phyloP scores from a whole-genome alignment of 2,113 vertebrate genomes.

The Podarcis muralis region DNA sequence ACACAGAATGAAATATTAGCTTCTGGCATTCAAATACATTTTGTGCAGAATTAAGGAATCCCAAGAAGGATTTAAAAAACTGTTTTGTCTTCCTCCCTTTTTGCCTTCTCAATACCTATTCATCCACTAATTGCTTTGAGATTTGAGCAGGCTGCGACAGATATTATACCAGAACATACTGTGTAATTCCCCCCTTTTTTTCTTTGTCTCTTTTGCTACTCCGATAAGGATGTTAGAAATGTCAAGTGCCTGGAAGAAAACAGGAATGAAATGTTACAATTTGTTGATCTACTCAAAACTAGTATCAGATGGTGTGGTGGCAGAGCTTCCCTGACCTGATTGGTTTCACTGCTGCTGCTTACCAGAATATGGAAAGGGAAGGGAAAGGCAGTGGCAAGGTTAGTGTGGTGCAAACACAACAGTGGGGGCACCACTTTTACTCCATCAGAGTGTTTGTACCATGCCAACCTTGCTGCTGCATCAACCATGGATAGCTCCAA shows the following conservation, averaged over 20 bases:
- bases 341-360: too few species aligned
- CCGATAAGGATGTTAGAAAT: neutral
- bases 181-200: neutral
- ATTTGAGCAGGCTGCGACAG: constrained; percentile 1
- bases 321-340: too few species aligned
- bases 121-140: constrained; percentile 30
- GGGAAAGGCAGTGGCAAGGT: too few species aligned
- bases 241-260: constrained; percentile 7
- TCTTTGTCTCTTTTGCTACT: neutral
- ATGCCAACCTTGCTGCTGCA: too few species aligned
- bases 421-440: too few species aligned
- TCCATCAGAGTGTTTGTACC: too few species aligned
- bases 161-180: constrained; percentile 2
- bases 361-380: too few species aligned
- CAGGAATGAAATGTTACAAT: constrained; percentile 12
- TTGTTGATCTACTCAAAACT: neutral
- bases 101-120: neutral
- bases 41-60: neutral
- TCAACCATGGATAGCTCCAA: too few species aligned
- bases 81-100: neutral
- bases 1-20: constrained; percentile 22
- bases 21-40: neutral
- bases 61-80: neutral
- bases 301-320: too few species aligned
- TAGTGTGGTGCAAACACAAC: too few species aligned